Evolutionary conservation across 1,140 invertebrate genomes (phyloP), one percentile per base, ranked within the genome.

Genomic region (Drosophila arawakana): DNA sequence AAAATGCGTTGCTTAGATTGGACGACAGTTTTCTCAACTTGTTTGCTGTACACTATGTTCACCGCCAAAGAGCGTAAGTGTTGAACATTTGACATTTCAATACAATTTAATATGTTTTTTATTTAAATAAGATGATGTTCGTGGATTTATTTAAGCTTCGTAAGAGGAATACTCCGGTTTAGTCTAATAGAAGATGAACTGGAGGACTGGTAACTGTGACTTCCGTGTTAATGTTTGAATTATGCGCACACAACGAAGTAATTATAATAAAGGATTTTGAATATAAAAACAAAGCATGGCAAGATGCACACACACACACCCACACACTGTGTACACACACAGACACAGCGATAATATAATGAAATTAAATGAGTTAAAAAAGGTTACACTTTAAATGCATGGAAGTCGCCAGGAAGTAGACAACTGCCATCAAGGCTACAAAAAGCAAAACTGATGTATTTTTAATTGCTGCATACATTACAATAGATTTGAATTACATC

Each of bases 381-480:
- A 63, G 50, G 30, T 70, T 58, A 60, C 50, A 41, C 73, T 71
- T 80, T 68, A 59, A 82, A 79, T 74, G 52, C 62, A 49, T 76
- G 41, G 30, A 60, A 35, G n/a, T 13, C 7, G 21, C 34, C 55
- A 68, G 47, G 55, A 78, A 68, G 41, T 60, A 46, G 52, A 41
- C 25, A 61, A 46, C 21, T 10, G 21, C 72, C 62, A 61, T 49
- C 77, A 71, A 62, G 68, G 60, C 61, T 58, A 21, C 35, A 25
- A 69, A 30, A 74, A 71, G 50, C 35, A 35, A 44, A 44, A 50
- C 52, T 84, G 65, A 89, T 89, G 84, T 81, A 76, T 89, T 89
- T 88, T 88, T 88, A 89, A 89, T 89, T 88, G 84, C 78, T 89
- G 84, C 80, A 89, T 88, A 89, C 47, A 88, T 88, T 88, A 88